Evolutionary conservation across 1,140 invertebrate species (phyloP).

Genomic region (Muscidifurax raptorellus): DNA sequence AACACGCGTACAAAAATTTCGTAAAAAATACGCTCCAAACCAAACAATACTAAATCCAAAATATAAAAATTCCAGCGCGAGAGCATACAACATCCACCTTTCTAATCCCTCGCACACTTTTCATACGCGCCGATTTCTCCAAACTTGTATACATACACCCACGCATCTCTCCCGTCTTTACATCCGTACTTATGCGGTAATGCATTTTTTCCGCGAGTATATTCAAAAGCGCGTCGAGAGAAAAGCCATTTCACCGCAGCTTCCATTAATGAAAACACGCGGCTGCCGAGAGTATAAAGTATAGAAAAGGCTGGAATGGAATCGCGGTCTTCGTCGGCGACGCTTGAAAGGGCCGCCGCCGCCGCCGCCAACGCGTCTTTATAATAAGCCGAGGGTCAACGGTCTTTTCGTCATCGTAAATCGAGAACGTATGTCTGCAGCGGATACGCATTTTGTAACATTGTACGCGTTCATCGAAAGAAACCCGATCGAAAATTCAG

Average conservation of each 20-base stretch:
- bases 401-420: not conserved
- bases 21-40: too few relatives aligned
- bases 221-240: not conserved
- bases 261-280: constrained; percentile 9
- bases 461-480: not conserved
- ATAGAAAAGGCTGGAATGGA: not conserved
- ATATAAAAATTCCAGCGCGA: too few relatives aligned
- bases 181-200: too few relatives aligned
- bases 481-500: not conserved
- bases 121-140: not conserved
- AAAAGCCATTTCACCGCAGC: constrained; percentile 24
- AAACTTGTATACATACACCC: not conserved
- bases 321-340: not conserved
- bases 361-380: not conserved
- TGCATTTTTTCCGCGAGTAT: not conserved
- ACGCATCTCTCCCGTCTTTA: not conserved
- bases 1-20: too few relatives aligned
- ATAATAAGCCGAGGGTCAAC: not conserved
- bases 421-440: not conserved
- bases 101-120: constrained; percentile 1
- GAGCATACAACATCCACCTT: not conserved
- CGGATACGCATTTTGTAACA: too few relatives aligned
- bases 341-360: not conserved
- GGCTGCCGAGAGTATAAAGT: not conserved
- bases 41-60: too few relatives aligned